phyloP scores from a whole-genome alignment of 2,113 vertebrate species.

The Rostratula benghalensis region DNA sequence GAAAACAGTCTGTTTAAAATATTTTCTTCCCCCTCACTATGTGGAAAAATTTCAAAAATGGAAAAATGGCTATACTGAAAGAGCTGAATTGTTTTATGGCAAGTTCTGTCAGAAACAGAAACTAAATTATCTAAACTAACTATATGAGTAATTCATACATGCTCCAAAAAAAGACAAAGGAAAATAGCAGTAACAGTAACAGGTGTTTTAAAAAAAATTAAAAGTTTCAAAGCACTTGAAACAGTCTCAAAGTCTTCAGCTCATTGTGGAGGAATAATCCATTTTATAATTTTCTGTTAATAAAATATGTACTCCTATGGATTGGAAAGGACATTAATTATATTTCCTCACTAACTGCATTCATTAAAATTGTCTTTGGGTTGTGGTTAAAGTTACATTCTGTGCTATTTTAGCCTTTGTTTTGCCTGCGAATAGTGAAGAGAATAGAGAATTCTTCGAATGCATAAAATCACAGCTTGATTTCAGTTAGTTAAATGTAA shows the following conservation, averaged over 20 bases:
- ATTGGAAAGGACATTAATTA: background rate
- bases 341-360: background rate
- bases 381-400: background rate
- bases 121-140: background rate
- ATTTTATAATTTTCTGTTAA: background rate
- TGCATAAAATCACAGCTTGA: background rate
- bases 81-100: background rate
- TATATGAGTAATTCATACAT: background rate
- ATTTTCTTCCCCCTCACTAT: background rate
- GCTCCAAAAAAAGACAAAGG: background rate
- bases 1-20: background rate
- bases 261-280: background rate
- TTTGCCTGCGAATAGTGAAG: background rate
- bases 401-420: background rate
- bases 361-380: background rate
- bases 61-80: background rate
- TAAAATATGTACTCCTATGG: background rate
- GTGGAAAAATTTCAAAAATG: background rate
- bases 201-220: constrained; percentile 17
- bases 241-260: background rate
- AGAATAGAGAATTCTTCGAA: background rate
- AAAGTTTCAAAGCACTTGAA: background rate
- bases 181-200: background rate
- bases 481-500: background rate
- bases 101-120: constrained; percentile 16